Percentiles rank a stretch among this genome's conserved stretches.
phyloP scores from a whole-genome alignment of 2,888 invertebrate genomes.

The Hirtodrosophila cameraria region DNA sequence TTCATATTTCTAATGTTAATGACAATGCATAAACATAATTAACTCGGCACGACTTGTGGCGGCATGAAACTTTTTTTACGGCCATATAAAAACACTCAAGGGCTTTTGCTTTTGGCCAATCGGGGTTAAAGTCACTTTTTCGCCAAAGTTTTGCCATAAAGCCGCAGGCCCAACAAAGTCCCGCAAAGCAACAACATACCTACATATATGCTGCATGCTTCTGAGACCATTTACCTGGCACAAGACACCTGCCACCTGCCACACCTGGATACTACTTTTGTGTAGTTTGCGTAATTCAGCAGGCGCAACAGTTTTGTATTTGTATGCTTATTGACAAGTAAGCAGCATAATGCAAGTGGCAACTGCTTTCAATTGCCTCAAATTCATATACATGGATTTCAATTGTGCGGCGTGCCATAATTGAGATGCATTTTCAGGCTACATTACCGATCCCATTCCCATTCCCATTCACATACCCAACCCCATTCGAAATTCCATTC shows the following conservation, averaged over 20 bases:
- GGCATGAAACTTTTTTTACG: slow-evolving; percentile 47
- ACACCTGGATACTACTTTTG: slow-evolving; percentile 29
- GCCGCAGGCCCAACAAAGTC: slow-evolving; percentile 25
- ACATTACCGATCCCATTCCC: slow-evolving; percentile 2
- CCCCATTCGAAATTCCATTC: background rate
- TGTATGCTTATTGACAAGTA: slow-evolving; percentile 55
- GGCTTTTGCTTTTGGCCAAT: slow-evolving; percentile 34
- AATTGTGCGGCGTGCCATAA: slow-evolving; percentile 54
- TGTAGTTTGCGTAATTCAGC: slow-evolving; percentile 1
- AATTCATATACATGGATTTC: slow-evolving; percentile 27
- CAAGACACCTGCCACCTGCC: slow-evolving; percentile 37
- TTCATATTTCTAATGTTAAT: slow-evolving; percentile 66
- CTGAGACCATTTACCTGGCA: no score
- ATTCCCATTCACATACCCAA: background rate
- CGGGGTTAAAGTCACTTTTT: slow-evolving; percentile 18
- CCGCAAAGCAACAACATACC: background rate
- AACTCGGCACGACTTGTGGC: slow-evolving; percentile 57
- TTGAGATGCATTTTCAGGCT: slow-evolving; percentile 51
- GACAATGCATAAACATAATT: slow-evolving; percentile 70
- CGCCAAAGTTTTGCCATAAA: slow-evolving; percentile 63
- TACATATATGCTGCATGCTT: slow-evolving; percentile 18
- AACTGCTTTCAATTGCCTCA: slow-evolving; percentile 36
- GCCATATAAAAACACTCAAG: slow-evolving; percentile 52
- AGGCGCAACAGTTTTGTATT: slow-evolving; percentile 64
- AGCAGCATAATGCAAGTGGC: slow-evolving; percentile 44